Evolutionary conservation across 2,797 vertebrate species (phyloP).

Genomic region (Pempheris klunzingeri): DNA sequence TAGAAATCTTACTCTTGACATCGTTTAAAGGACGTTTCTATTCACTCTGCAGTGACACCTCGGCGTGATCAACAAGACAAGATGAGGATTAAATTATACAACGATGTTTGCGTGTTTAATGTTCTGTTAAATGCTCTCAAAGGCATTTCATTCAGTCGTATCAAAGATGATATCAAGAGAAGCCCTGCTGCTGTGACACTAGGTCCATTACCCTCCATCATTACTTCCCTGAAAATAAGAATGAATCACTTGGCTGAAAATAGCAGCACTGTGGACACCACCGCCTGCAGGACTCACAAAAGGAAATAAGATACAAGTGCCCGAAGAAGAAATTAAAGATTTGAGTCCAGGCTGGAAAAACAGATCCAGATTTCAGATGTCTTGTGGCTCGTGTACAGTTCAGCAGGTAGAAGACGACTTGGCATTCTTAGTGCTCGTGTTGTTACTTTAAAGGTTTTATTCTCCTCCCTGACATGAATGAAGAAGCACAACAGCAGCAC

Average conservation of each 20-base stretch:
- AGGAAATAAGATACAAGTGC: neutral
- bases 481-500: neutral
- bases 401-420: neutral
- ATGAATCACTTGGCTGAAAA: slow-evolving; percentile 49
- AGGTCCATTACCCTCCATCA: slow-evolving; percentile 44
- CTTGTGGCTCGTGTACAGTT: neutral
- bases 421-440: neutral
- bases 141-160: slow-evolving; percentile 13
- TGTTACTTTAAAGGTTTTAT: neutral
- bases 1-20: too few species aligned
- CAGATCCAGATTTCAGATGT: neutral
- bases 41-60: neutral
- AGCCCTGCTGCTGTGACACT: neutral
- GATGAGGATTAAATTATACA: neutral
- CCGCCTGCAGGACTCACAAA: slow-evolving; percentile 24
- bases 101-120: neutral
- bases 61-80: neutral
- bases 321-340: neutral
- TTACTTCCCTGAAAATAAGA: slow-evolving; percentile 31
- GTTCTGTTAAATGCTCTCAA: neutral
- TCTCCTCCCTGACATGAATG: neutral
- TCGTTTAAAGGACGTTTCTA: too few species aligned
- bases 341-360: neutral
- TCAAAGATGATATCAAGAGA: slow-evolving; percentile 26
- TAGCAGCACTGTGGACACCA: slow-evolving; percentile 18